Conservation (phyloP, 92 coral and sea anemone genomes). For the Chrysogorgia sp. region DNA sequence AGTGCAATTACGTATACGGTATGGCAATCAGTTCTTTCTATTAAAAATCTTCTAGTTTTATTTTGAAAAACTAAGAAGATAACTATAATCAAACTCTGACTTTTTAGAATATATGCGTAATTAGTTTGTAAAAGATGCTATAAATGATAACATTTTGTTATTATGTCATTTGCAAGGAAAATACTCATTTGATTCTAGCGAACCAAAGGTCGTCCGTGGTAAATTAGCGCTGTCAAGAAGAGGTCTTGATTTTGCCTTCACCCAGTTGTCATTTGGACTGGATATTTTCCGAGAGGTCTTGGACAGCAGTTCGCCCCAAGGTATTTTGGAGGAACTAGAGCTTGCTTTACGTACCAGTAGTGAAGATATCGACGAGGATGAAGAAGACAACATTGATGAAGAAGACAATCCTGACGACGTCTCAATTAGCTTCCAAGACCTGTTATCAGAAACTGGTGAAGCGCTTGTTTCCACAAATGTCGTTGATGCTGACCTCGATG, state of each 20-base stretch:
- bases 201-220: conserved; percentile 4
- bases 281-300: conserved; percentile 38
- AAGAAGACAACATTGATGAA: conserved; percentile 1
- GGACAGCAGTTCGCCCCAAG: conserved; percentile 9
- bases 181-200: not conserved
- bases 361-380: conserved; percentile 17
- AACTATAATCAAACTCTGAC: not conserved
- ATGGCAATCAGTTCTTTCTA: too few species aligned
- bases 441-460: not conserved
- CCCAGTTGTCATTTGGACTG: conserved; percentile 20
- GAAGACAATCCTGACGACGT: conserved; percentile 27
- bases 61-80: too few species aligned
- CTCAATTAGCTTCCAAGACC: not conserved
- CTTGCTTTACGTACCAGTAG: conserved; percentile 4
- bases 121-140: not conserved
- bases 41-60: too few species aligned
- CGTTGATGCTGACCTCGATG: not conserved
- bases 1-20: too few species aligned
- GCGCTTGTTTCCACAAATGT: not conserved
- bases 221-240: conserved; percentile 18
- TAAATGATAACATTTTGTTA: not conserved
- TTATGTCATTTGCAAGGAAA: conserved; percentile 7
- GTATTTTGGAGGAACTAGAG: too few species aligned
- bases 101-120: not conserved
- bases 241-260: conserved; percentile 42